A percentile compares a stretch with the other conserved stretches of the same genome.
Conservation (phyloP, 2,888 invertebrate species). For the Pyrocoelia pectoralis region DNA sequence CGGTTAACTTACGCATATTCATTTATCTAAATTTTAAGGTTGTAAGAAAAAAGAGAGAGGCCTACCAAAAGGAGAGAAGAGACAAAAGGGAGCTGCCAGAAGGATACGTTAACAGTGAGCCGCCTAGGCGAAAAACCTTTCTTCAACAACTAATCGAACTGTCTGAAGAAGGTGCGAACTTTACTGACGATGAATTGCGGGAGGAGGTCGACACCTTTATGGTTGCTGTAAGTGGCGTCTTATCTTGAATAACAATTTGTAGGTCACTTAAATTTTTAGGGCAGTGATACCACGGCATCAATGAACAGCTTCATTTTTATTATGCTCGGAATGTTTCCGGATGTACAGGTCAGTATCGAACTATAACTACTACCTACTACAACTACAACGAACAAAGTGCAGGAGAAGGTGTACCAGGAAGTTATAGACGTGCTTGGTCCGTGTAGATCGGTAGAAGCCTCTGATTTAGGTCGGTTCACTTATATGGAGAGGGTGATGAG, state of each 20-base stretch:
- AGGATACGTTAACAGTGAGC: conserved; percentile 55
- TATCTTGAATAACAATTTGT: too few species aligned
- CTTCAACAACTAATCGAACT: conserved; percentile 61
- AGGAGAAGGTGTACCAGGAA: conserved; percentile 56
- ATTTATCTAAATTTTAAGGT: too few species aligned
- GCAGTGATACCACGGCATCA: conserved; percentile 50
- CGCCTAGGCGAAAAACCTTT: conserved; percentile 55
- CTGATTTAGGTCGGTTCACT: conserved; percentile 63
- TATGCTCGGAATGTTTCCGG: conserved; percentile 45
- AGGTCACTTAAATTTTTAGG: too few species aligned
- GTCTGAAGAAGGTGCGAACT: conserved; percentile 61
- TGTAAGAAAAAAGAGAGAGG: conserved; percentile 6
- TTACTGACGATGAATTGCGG: conserved; percentile 61
- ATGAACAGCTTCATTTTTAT: conserved; percentile 45
- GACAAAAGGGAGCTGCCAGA: neutral
- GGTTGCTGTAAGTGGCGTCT: conserved; percentile 60
- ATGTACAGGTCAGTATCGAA: conserved; percentile 44
- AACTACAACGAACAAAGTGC: too few species aligned
- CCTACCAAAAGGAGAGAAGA: neutral
- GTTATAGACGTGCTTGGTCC: conserved; percentile 60
- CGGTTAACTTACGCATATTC: too few species aligned
- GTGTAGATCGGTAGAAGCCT: conserved; percentile 57
- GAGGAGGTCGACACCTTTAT: conserved; percentile 66
- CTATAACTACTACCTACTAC: too few species aligned
- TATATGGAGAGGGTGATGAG: conserved; percentile 65